Percentiles rank a stretch among this genome's conserved stretches.
phyloP scores from a whole-genome alignment of 2,113 vertebrate species.

The Sapayoa aenigma region DNA sequence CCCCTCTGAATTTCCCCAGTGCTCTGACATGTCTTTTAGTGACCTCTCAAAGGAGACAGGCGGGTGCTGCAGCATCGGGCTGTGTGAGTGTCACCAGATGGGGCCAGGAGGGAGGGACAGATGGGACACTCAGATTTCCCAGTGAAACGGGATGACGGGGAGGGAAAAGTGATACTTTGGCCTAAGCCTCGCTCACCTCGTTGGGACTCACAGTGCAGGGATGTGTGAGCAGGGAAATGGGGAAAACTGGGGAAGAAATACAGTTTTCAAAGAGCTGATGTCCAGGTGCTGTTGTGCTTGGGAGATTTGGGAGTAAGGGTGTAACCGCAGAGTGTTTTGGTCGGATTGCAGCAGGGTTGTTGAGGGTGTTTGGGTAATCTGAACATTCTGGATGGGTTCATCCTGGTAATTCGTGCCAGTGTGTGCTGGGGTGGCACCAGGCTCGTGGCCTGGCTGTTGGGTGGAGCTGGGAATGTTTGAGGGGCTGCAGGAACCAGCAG shows the following conservation, averaged over 20 bases:
- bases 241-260: rapidly evolving
- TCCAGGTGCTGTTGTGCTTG: rapidly evolving
- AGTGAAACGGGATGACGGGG: not conserved
- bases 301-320: not conserved
- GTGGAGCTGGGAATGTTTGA: not conserved
- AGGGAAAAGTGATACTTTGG: not conserved
- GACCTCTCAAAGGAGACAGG: slow-evolving; percentile 12
- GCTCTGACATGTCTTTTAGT: not conserved
- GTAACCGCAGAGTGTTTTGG: not conserved
- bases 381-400: rapidly evolving
- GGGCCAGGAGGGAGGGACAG: not conserved
- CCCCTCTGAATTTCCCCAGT: not conserved
- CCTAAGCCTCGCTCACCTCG: not conserved
- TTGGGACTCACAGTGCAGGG: not conserved
- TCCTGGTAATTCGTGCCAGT: rapidly evolving
- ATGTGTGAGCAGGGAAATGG: not conserved
- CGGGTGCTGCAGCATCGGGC: not conserved
- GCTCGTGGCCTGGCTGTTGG: not conserved
- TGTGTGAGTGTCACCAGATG: not conserved
- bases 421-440: not conserved
- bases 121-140: not conserved
- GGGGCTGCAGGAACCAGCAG: rapidly evolving
- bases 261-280: not conserved
- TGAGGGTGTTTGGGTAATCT: not conserved
- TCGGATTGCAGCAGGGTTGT: rapidly evolving